phyloP scores from a whole-genome alignment of 2,888 invertebrate genomes.

The Drosophila percnosoma region DNA sequence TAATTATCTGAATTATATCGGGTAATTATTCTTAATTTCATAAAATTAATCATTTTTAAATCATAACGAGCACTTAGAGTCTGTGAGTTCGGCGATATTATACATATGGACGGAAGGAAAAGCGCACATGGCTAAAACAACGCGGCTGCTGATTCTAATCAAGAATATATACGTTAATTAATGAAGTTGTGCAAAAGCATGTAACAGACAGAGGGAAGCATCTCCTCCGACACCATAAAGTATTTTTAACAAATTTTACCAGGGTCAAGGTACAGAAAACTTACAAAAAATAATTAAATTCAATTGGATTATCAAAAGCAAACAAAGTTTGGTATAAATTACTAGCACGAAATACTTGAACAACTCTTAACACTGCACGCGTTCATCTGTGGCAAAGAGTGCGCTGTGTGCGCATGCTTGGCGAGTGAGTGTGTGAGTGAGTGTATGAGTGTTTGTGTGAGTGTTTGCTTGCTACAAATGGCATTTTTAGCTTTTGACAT shows the following conservation, averaged over 20 bases:
- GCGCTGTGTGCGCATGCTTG: not conserved
- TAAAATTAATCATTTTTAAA: not conserved
- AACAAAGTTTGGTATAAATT: not conserved
- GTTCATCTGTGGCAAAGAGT: conserved; percentile 4
- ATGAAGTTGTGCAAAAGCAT: not conserved
- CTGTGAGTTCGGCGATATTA: not conserved
- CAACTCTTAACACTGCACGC: conserved; percentile 22
- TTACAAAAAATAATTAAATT: not conserved
- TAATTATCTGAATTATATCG: not conserved
- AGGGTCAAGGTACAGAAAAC: not conserved
- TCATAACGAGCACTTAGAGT: not conserved
- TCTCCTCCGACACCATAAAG: not conserved
- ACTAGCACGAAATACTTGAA: not conserved
- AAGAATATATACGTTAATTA: not conserved
- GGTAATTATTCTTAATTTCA: not conserved
- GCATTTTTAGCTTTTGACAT: conserved; percentile 80
- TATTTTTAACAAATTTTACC: not conserved
- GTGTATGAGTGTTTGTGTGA: conserved; percentile 4
- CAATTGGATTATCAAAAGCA: not conserved
- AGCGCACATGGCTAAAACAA: too few species aligned
- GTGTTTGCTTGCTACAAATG: conserved; percentile 55
- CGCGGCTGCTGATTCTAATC: not conserved
- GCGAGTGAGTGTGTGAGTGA: not conserved
- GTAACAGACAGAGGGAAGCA: not conserved
- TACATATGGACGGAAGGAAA: not conserved